Evolutionary conservation across 2,113 vertebrate species (phyloP).

Genomic region (Vimba vimba): DNA sequence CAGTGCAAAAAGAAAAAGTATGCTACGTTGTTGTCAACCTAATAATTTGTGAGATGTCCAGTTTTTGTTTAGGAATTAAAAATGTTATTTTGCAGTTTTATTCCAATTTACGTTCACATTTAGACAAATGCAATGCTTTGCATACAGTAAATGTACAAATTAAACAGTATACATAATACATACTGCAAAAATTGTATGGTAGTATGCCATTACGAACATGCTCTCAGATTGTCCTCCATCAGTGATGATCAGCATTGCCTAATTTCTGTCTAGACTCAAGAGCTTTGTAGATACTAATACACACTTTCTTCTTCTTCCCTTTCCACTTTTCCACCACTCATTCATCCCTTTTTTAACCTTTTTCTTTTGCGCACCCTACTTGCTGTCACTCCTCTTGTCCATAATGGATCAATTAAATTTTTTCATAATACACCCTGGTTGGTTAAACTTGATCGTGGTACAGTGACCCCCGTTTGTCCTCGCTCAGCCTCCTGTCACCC

Average conservation of each 20-base stretch:
- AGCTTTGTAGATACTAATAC: slow-evolving; percentile 76
- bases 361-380: slow-evolving; percentile 70
- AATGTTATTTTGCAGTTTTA: background rate
- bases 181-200: background rate
- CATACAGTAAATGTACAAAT: background rate
- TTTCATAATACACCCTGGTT: slow-evolving; percentile 64
- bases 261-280: slow-evolving; percentile 31
- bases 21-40: background rate
- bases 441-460: slow-evolving; percentile 69
- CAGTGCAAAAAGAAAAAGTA: background rate
- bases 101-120: background rate
- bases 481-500: slow-evolving; percentile 99
- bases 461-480: slow-evolving; percentile 98
- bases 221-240: slow-evolving; percentile 9
- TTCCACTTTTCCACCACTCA: slow-evolving; percentile 54
- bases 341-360: slow-evolving; percentile 66
- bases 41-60: no score
- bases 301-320: slow-evolving; percentile 73
- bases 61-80: background rate
- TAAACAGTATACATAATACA: background rate
- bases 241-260: slow-evolving; percentile 70
- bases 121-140: background rate
- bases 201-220: background rate
- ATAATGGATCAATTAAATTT: slow-evolving; percentile 18
- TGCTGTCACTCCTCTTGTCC: slow-evolving; percentile 43